A percentile compares a stretch with the other conserved stretches of the same genome.
These are phyloP conservation scores for Murina feae DNA, from an alignment of 2,113 vertebrate genomes.

Conservation along the genomic window DNA sequence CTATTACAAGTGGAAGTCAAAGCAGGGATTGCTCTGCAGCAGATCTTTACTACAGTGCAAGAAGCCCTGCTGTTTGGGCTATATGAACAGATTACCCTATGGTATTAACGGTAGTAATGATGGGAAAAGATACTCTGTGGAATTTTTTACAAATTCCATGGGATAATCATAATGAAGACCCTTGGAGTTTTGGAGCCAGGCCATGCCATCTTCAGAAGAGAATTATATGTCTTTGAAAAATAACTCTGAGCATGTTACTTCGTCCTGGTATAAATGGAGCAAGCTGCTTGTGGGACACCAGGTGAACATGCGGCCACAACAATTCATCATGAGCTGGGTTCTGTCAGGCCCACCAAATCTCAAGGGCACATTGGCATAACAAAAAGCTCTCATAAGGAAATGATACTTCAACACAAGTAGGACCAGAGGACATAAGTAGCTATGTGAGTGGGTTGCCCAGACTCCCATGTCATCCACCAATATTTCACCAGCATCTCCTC, in stretches of 20 bases:
- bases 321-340: neutral
- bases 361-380: neutral
- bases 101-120: neutral
- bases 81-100: neutral
- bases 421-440: neutral
- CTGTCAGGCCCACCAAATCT: neutral
- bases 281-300: neutral
- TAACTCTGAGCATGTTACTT: neutral
- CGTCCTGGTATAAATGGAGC: neutral
- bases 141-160: neutral
- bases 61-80: neutral
- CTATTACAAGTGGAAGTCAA: neutral
- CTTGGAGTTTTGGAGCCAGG: neutral
- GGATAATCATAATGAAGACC: neutral
- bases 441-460: neutral
- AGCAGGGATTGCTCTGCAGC: neutral
- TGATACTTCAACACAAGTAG: neutral
- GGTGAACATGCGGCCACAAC: neutral
- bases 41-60: neutral
- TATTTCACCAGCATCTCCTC: neutral
- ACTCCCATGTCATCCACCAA: neutral
- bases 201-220: neutral
- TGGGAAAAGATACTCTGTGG: neutral
- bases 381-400: neutral
- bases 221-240: conserved; percentile 27